Evolutionary conservation across 2,797 vertebrate genomes (phyloP), one percentile per base, ranked within the genome.

Genomic region (Tokudaia muenninki): DNA sequence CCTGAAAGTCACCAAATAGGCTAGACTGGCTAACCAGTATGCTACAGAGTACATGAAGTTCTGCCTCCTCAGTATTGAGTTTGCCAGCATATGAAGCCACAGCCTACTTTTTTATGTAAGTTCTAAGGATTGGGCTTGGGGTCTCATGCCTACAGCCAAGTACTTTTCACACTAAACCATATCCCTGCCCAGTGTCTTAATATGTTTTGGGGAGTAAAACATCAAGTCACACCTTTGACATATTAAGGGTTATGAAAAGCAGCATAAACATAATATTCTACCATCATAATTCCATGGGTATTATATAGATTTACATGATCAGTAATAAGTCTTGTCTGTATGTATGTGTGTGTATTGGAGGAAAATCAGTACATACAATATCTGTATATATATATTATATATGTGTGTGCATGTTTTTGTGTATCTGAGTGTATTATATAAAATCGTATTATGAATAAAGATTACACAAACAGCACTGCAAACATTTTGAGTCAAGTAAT

Each of bases 221-320:
- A 37, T 94, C 77, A 98, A 82, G 89, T 98, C 89, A 95, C 94
- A 97, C 97, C 95, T 89, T 74, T 97, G 96, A 97, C 93, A 98
- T 96, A 98, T 94, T 92, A 97, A 97, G 90, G 74, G 44, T 95
- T 96, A 82, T 86, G 94, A 95, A 94, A 97, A 98, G 87, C 61
- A 96, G 93, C 83, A 97, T 97, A 94, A 97, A 97, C 87, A 90
- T 82, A 95, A 65, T 63, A 31, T 80, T 87, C 91, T 10, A 70
- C 13, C 13, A 14, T 95, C 61, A 82, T 47, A 50, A 86, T 79
- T 57, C 57, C n/a, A 52, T 78, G 2, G 37, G 79, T 31, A 95
- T 92, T 21, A n/a, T 14, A 29, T 19, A 79, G 3, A 89, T 37
- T 79, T 80, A 90, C 87, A 24, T 83, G 2, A 37, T 63, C 24